Base-by-base conservation (phyloP, 2,113 vertebrate species). In the Plectropomus leopardus region DNA sequence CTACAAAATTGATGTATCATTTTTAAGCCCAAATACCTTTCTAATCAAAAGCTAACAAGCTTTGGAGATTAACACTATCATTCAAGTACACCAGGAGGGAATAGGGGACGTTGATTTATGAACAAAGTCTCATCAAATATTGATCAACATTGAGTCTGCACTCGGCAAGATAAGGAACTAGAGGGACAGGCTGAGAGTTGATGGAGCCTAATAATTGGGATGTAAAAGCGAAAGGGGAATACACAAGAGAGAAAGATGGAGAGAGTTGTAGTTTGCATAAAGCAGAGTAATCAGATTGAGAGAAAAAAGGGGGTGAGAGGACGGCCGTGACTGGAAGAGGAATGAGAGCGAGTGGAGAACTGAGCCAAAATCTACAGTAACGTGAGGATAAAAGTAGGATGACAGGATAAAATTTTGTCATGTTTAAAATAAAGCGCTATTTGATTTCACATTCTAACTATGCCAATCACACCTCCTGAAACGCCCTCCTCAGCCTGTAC, bases 51-150 rank as follows among this genome's bases (percentile, higher is more conserved):
- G 44, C 54, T 85, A 68, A 86, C 77, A 79, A 83, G 17, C 81
- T 84, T 81, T 28, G 60, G 68, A 84, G 45, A 85, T 90, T 76
- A 87, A 84, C 72, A 57, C 78, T 14, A 85, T 89, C 80, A 80
- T 78, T 88, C 84, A 85, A 64, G 84, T 63, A 32, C 24, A 76
- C 67, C 77, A 45, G 11, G 48, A 85, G 81, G 71, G 75, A 88
- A 69, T 34, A 80, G 72, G 78, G 61, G 34, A 68, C 30, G 83
- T 58, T 79, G 87, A 93, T 91, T 90, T 83, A 92, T 93, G 88
- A 89, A 92, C 82, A 89, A 80, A 88, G 73, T 55, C 89, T 93
- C 93, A 90, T 93, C 80, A 92, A 92, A 92, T 90, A 94, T 93
- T 93, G 44, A 94, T 78, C 82, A 87, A 77, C 66, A 76, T 44